These are phyloP conservation scores for Cynopterus sphinx DNA, from an alignment of 2,797 vertebrate genomes.

Conservation along the genomic window DNA sequence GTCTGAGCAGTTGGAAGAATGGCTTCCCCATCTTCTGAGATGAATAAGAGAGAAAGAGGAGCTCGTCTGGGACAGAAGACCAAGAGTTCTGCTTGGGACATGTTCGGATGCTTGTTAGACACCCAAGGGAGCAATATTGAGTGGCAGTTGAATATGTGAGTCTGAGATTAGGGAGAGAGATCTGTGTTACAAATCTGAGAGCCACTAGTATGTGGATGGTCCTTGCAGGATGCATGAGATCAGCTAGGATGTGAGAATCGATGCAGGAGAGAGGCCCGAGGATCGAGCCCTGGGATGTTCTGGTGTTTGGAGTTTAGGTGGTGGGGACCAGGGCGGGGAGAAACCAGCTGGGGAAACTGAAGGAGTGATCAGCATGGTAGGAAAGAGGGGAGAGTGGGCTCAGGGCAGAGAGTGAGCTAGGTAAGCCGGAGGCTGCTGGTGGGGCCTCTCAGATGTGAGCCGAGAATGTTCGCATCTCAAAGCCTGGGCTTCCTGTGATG, in stretches of 20 bases:
- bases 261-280: neutral
- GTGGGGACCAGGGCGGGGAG: neutral
- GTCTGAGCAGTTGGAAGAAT: neutral
- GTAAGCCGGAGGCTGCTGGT: neutral
- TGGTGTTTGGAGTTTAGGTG: neutral
- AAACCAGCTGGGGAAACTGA: neutral
- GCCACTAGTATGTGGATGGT: neutral
- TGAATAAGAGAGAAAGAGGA: neutral
- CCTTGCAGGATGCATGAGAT: neutral
- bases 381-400: neutral
- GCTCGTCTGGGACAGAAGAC: neutral
- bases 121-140: neutral
- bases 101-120: neutral
- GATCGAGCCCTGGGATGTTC: neutral
- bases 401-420: accelerated
- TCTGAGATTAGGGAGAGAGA: neutral
- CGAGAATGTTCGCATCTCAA: neutral
- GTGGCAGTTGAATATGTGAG: neutral
- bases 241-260: neutral
- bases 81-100: neutral
- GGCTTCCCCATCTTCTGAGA: neutral
- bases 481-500: neutral
- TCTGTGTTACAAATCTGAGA: neutral
- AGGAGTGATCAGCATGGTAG: accelerated
- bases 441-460: neutral